Evolutionary conservation across 2,113 vertebrate genomes (phyloP).

Genomic region (Entelurus aequoreus): DNA sequence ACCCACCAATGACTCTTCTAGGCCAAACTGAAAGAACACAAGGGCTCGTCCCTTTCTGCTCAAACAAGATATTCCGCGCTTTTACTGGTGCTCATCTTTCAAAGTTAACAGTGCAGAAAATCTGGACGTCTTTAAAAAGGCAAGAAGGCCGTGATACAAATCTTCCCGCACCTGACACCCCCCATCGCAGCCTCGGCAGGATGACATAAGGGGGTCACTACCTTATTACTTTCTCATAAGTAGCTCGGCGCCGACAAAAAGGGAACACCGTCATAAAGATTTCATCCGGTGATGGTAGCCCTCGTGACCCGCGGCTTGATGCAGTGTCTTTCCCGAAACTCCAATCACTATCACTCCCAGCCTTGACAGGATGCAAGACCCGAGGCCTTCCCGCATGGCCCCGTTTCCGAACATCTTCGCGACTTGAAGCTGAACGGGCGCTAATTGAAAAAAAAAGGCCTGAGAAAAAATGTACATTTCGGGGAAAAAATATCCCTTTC

Average conservation of each 20-base stretch:
- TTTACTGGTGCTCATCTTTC: conserved; percentile 60
- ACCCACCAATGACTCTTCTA: conserved; percentile 42
- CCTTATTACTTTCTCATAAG: conserved; percentile 37
- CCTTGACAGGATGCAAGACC: conserved; percentile 16
- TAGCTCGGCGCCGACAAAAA: conserved; percentile 15
- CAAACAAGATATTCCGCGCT: conserved; percentile 57
- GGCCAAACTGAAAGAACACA: no score
- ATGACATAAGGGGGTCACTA: conserved; percentile 39
- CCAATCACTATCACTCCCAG: conserved; percentile 32
- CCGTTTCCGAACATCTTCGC: background rate
- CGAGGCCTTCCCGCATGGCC: background rate
- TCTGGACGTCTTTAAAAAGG: conserved; percentile 69
- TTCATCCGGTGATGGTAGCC: conserved; percentile 18
- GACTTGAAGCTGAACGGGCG: conserved; percentile 19
- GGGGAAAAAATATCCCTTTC: conserved; percentile 21
- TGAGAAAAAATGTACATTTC: conserved; percentile 21
- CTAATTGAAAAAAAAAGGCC: conserved; percentile 7
- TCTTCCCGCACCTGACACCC: conserved; percentile 36
- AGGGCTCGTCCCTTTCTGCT: conserved; percentile 8
- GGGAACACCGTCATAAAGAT: conserved; percentile 22
- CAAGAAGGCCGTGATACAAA: conserved; percentile 57
- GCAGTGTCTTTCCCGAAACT: conserved; percentile 13
- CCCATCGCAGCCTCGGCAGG: conserved; percentile 34
- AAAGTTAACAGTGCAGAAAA: conserved; percentile 72
- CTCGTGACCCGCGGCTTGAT: conserved; percentile 16